These are phyloP conservation scores for Pterostichus niger DNA, from an alignment of 2,888 invertebrate genomes.

Conservation along the genomic window DNA sequence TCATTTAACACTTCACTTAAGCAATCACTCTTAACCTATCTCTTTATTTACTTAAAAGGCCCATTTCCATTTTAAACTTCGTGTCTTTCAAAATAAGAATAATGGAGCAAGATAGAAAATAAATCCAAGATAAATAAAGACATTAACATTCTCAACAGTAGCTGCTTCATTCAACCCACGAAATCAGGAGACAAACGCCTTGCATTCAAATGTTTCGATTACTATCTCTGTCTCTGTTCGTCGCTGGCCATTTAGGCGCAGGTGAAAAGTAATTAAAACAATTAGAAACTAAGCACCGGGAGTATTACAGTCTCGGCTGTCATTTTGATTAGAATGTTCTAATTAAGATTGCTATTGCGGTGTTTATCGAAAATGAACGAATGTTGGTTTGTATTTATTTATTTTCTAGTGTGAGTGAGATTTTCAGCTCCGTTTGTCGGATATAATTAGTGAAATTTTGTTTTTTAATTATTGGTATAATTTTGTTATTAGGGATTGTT, in stretches of 20 bases:
- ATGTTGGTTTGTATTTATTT: conserved; percentile 27
- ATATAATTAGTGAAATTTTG: conserved; percentile 55
- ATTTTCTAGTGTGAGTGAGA: conserved; percentile 32
- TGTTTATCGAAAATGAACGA: conserved; percentile 12
- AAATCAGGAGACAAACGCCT: conserved; percentile 18
- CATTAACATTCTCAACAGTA: conserved; percentile 49
- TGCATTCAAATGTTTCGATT: conserved; percentile 31
- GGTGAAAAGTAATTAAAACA: conserved; percentile 53
- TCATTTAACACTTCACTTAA: too few species aligned
- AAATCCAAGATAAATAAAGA: conserved; percentile 47
- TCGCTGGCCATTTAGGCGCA: background rate
- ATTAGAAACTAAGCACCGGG: conserved; percentile 46
- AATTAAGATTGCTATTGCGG: conserved; percentile 1
- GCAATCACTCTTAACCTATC: background rate
- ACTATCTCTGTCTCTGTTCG: background rate
- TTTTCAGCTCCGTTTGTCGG: conserved; percentile 30
- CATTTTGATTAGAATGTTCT: conserved; percentile 29
- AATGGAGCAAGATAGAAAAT: conserved; percentile 26
- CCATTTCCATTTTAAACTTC: conserved; percentile 38
- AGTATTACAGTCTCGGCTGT: background rate
- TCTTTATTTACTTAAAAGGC: conserved; percentile 2
- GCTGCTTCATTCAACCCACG: conserved; percentile 15
- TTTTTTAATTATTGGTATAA: conserved; percentile 43
- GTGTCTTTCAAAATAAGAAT: conserved; percentile 15
- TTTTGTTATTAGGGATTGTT: conserved; percentile 40